Conservation (phyloP, 2,113 vertebrate genomes). For the Syngnathus floridae region DNA sequence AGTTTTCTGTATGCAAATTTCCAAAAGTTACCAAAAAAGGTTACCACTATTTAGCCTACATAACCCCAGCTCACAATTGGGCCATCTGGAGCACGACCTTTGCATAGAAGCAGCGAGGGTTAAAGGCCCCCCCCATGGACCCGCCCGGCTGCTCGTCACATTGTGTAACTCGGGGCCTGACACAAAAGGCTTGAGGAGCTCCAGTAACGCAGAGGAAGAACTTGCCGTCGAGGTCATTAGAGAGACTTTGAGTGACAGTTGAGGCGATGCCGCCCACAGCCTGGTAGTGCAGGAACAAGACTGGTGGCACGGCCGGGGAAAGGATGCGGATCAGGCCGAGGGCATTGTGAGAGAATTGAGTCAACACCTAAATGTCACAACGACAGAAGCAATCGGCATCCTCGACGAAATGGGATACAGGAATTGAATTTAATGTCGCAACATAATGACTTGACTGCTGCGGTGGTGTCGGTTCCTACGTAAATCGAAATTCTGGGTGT, state of each 20-base stretch:
- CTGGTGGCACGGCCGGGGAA: constrained; percentile 13
- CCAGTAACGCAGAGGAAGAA: constrained; percentile 35
- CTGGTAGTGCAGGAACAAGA: constrained; percentile 20
- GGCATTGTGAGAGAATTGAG: constrained; percentile 9
- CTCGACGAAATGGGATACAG: neutral
- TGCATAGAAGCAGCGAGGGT: neutral
- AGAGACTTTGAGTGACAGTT: constrained; percentile 52
- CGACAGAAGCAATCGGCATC: neutral
- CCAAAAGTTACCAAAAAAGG: neutral
- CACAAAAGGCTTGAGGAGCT: constrained; percentile 37
- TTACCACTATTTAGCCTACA: constrained; percentile 10
- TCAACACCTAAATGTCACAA: constrained; percentile 2
- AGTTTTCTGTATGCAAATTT: neutral
- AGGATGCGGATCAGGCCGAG: neutral
- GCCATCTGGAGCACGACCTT: constrained; percentile 22
- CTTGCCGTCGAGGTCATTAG: constrained; percentile 55
- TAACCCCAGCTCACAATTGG: constrained; percentile 9
- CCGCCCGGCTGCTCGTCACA: constrained; percentile 18
- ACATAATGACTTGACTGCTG: no score
- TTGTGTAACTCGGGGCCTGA: constrained; percentile 32
- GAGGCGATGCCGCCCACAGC: constrained; percentile 50
- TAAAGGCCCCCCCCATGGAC: constrained; percentile 3
- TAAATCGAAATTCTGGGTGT: no score
- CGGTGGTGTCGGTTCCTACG: no score
- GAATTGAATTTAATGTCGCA: no score